Evolutionary conservation across 1,140 invertebrate genomes (phyloP).

Genomic region (Cataglyphis hispanica): DNA sequence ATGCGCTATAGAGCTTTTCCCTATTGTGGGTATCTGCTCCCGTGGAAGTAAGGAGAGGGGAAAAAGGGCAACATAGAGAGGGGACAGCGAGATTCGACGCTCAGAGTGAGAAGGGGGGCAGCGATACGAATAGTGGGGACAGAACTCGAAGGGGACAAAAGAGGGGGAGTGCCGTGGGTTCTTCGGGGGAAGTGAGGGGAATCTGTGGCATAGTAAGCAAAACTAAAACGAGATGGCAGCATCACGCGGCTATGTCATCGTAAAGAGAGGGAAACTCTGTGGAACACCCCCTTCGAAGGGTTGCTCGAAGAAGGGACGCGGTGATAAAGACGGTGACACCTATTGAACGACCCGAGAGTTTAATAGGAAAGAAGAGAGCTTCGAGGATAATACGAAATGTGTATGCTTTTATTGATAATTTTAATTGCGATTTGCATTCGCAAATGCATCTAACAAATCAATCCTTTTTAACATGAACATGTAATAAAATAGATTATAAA

Average conservation of each 20-base stretch:
- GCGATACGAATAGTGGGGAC: conserved; percentile 54
- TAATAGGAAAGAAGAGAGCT: neutral
- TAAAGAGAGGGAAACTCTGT: neutral
- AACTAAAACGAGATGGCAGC: conserved; percentile 76
- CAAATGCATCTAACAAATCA: neutral
- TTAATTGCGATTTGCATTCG: neutral
- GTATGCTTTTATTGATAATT: neutral
- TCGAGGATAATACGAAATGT: conserved; percentile 17
- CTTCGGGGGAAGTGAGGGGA: neutral
- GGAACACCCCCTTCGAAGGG: conserved; percentile 34
- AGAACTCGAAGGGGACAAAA: neutral
- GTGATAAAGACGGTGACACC: conserved; percentile 62
- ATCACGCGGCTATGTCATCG: conserved; percentile 66
- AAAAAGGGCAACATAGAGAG: neutral
- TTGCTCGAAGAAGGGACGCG: conserved; percentile 1
- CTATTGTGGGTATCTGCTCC: conserved; percentile 81
- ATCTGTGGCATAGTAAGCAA: conserved; percentile 18
- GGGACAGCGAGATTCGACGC: conserved; percentile 34
- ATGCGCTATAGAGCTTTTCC: conserved; percentile 87
- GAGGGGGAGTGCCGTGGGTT: conserved; percentile 21
- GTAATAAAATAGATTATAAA: neutral
- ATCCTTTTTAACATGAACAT: neutral
- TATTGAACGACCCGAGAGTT: conserved; percentile 16
- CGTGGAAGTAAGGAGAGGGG: conserved; percentile 18
- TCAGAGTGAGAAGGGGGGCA: conserved; percentile 32